Evolutionary conservation across 2,888 invertebrate species (phyloP).

Genomic region (Protophormia terraenovae): DNA sequence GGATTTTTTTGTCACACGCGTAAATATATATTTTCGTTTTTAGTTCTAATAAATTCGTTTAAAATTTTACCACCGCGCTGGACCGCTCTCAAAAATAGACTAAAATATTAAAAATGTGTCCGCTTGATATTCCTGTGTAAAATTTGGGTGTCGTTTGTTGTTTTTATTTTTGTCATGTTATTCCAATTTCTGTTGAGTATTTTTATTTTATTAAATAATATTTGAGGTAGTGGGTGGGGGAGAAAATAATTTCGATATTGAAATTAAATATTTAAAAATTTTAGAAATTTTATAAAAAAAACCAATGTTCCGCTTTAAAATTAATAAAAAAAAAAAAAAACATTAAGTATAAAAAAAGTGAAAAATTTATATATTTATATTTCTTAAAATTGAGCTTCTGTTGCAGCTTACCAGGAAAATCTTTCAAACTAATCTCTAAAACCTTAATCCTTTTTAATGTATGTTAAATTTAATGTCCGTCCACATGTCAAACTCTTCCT

Average conservation of each 20-base stretch:
- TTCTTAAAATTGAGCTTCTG: too few species aligned
- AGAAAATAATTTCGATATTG: constrained; percentile 7
- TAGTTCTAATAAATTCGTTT: constrained; percentile 41
- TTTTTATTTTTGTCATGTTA: constrained; percentile 44
- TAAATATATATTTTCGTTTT: constrained; percentile 16
- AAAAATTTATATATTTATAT: too few species aligned
- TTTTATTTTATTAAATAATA: constrained; percentile 55
- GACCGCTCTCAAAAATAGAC: constrained; percentile 80
- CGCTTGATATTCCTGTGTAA: constrained; percentile 53
- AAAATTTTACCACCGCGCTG: constrained; percentile 76
- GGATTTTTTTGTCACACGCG: constrained; percentile 32
- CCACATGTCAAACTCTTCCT: too few species aligned
- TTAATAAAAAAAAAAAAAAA: too few species aligned
- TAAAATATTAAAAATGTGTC: constrained; percentile 69
- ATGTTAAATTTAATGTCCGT: too few species aligned
- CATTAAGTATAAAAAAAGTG: too few species aligned
- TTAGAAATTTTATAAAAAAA: too few species aligned
- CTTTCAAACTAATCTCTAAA: too few species aligned
- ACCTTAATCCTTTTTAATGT: too few species aligned
- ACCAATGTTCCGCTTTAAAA: too few species aligned
- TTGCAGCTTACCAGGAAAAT: too few species aligned
- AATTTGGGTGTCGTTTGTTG: constrained; percentile 56
- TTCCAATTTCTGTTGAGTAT: constrained; percentile 46
- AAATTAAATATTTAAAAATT: too few species aligned
- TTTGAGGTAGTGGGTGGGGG: constrained; percentile 16